Base-by-base conservation (phyloP, 2,888 invertebrate species). In the Drosophila affinis region DNA sequence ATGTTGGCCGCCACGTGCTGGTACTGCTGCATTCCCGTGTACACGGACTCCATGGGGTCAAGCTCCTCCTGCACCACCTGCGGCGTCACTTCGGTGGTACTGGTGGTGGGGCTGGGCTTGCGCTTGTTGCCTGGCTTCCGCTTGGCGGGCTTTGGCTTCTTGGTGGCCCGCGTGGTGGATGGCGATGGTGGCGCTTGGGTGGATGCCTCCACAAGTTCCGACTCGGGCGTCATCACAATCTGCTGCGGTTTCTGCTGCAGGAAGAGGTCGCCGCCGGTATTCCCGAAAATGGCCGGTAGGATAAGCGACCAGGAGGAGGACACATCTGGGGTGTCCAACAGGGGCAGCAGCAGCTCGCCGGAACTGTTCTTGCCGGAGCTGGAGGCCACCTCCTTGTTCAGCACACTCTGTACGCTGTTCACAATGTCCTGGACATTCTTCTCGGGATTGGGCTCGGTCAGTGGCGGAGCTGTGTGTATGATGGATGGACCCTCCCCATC, bases 291-390 rank as follows among this genome's bases (percentile, higher is more conserved):
- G 0, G 96, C 95, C 1, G 97, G 97, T 53, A 97, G 92, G 72
- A 97, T 96, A 89, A 96, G 94, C 75, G 96, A 96, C 97, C 97
- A 97, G 0, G 95, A 94, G 55, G 95, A 95, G 0, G 95, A 95
- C 0, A 95, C 95, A 88, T 96, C 95, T 1, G 95, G 95, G 0
- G 95, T 95, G 79, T 95, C 95, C 61, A 95, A 92, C 5, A 94
- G 92, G 0, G 91, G 91, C 17, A 87, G 56, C 4, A 76, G 56
- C 6, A 76, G 51, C 51, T 87, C 88, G 90, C 92, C 83, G 4
- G 89, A 81, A 88, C 92, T 89, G 72, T 93, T 94, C 92, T 93
- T 95, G 89, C 91, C 93, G 87, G 93, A 91, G 91, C 91, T 94
- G 89, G 93, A 92, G 74, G 95, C 95, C 53, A 91, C 91, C 92